Evolutionary conservation across 2,888 invertebrate genomes (phyloP).

Genomic region (Tholera decimalis): DNA sequence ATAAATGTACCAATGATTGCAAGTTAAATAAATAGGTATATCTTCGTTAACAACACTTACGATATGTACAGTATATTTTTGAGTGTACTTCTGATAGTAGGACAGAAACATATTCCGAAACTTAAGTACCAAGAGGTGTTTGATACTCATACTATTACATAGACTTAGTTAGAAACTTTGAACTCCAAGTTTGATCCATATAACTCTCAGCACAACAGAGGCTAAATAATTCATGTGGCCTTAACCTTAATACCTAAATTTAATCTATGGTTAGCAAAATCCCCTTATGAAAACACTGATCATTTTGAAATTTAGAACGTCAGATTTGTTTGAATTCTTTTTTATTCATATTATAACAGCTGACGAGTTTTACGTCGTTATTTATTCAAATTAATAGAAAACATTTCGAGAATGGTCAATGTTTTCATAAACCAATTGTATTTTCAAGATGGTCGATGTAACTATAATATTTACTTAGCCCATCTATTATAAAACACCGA

Average conservation of each 20-base stretch:
- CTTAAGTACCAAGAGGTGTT: constrained; percentile 17
- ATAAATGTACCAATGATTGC: too few relatives aligned
- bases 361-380: background rate
- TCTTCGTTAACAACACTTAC: background rate
- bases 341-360: background rate
- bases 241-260: constrained; percentile 8
- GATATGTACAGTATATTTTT: background rate
- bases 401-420: constrained; percentile 1
- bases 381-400: background rate
- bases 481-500: constrained; percentile 7
- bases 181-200: background rate
- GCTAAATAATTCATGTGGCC: constrained; percentile 34
- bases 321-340: background rate
- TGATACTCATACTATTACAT: background rate
- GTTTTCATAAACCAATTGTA: constrained; percentile 9
- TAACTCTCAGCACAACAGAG: constrained; percentile 53
- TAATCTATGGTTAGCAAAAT: background rate
- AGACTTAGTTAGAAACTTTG: constrained; percentile 23
- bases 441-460: constrained; percentile 1
- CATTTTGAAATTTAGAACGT: background rate
- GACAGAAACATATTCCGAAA: background rate
- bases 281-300: background rate
- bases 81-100: background rate
- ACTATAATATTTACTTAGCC: background rate
- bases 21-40: background rate